Percentiles rank a stretch among this genome's conserved stretches.
Evolutionary conservation across 2,113 vertebrate species (phyloP).

Genomic region (Ammodytes dubius): DNA sequence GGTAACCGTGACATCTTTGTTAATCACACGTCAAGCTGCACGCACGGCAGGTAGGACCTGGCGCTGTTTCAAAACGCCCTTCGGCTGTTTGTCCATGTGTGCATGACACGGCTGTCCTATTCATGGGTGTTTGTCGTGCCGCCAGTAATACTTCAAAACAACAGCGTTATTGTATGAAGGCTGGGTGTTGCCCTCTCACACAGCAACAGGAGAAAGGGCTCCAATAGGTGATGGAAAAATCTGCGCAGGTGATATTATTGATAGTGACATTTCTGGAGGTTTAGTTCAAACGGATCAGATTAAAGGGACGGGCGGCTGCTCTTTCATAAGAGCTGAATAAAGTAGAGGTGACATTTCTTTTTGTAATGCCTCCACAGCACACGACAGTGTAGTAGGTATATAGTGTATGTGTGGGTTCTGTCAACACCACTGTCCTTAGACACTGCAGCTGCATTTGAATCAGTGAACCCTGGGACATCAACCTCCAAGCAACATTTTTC

Average conservation of each 20-base stretch:
- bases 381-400: background rate
- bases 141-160: conserved; percentile 20
- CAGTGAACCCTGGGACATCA: conserved; percentile 7
- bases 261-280: conserved; percentile 37
- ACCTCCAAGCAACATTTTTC: conserved; percentile 21
- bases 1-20: conserved; percentile 30
- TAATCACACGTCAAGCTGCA: conserved; percentile 58
- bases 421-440: background rate
- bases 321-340: background rate
- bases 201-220: conserved; percentile 27
- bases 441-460: conserved; percentile 20
- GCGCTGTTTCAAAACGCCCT: conserved; percentile 21
- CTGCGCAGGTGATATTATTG: background rate
- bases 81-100: conserved; percentile 25
- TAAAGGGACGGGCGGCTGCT: background rate
- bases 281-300: conserved; percentile 14
- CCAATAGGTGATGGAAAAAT: conserved; percentile 30
- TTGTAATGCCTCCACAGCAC: conserved; percentile 1
- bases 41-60: conserved; percentile 37
- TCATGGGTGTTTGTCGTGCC: conserved; percentile 39
- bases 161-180: conserved; percentile 38
- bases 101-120: conserved; percentile 37
- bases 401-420: conserved; percentile 18
- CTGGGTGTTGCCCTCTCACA: conserved; percentile 21
- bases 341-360: background rate